Percentiles rank a stretch among this genome's conserved stretches.
phyloP scores from a whole-genome alignment of 2,797 vertebrate genomes.

The Melanotaenia maccullochi region DNA sequence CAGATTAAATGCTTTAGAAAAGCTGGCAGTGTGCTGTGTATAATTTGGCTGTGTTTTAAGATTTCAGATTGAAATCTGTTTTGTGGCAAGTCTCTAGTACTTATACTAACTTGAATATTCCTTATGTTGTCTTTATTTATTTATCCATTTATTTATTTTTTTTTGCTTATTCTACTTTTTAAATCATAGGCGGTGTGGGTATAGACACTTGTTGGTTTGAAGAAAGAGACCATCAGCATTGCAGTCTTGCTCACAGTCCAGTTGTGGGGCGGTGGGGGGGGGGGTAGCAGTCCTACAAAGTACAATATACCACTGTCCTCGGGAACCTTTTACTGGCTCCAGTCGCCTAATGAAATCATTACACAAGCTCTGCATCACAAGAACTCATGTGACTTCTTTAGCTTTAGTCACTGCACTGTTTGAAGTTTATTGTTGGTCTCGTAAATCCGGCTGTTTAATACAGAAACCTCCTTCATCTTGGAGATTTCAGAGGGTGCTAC shows the following conservation, averaged over 20 bases:
- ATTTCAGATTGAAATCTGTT: constrained; percentile 23
- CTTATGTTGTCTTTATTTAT: constrained; percentile 25
- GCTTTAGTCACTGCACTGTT: background rate
- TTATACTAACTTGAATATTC: constrained; percentile 15
- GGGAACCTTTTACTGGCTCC: constrained; percentile 28
- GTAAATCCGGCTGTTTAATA: constrained; percentile 22
- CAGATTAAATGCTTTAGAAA: constrained; percentile 58
- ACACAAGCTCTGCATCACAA: constrained; percentile 1
- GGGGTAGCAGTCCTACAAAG: constrained; percentile 3
- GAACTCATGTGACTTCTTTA: background rate
- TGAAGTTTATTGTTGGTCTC: background rate
- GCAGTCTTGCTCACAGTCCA: background rate
- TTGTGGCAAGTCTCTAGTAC: constrained; percentile 13
- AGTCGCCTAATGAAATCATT: constrained; percentile 33
- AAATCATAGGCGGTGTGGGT: background rate
- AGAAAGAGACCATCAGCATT: constrained; percentile 5
- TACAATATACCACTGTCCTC: constrained; percentile 42
- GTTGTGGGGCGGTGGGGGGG: constrained; percentile 14
- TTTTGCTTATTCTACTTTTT: constrained; percentile 2
- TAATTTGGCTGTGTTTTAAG: constrained; percentile 48
- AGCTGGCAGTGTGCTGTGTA: constrained; percentile 45
- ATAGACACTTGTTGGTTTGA: constrained; percentile 5
- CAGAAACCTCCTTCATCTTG: background rate
- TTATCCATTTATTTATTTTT: background rate
- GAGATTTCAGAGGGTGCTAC: too few relatives aligned